Conservation (phyloP, 1,140 invertebrate species). For the Araneus ventricosus region DNA sequence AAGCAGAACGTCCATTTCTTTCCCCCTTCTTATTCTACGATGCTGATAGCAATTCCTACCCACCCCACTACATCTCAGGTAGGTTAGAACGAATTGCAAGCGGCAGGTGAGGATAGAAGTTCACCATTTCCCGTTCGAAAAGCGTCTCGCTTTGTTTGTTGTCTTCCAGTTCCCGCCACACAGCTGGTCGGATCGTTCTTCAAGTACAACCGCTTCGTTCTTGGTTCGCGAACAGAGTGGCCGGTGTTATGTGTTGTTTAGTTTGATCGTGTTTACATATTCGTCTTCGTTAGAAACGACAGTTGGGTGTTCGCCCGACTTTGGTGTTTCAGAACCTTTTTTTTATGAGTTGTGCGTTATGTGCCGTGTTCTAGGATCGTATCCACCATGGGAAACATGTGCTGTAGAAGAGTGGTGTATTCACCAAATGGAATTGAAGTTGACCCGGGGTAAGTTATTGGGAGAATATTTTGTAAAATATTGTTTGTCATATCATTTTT, state of each 20-base stretch:
- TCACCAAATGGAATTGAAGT: conserved; percentile 43
- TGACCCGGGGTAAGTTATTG: conserved; percentile 42
- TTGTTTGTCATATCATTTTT: neutral
- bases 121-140: conserved; percentile 13
- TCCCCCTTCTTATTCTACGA: conserved; percentile 2
- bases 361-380: neutral
- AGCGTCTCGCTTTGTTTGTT: conserved; percentile 34
- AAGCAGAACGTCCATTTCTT: neutral
- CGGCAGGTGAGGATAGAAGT: conserved; percentile 34
- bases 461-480: neutral
- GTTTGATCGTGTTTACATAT: neutral
- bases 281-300: neutral
- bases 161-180: conserved; percentile 22
- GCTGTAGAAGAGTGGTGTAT: conserved; percentile 56
- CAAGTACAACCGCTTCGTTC: neutral
- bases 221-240: neutral
- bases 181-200: neutral
- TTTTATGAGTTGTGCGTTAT: conserved; percentile 19
- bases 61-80: neutral
- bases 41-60: conserved; percentile 10
- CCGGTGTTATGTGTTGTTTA: neutral
- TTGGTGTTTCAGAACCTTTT: neutral
- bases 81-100: conserved; percentile 13
- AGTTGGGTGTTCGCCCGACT: neutral
- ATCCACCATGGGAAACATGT: conserved; percentile 61